Conservation (phyloP, 2,797 vertebrate species). For the Schizopygopsis pylzovi region DNA sequence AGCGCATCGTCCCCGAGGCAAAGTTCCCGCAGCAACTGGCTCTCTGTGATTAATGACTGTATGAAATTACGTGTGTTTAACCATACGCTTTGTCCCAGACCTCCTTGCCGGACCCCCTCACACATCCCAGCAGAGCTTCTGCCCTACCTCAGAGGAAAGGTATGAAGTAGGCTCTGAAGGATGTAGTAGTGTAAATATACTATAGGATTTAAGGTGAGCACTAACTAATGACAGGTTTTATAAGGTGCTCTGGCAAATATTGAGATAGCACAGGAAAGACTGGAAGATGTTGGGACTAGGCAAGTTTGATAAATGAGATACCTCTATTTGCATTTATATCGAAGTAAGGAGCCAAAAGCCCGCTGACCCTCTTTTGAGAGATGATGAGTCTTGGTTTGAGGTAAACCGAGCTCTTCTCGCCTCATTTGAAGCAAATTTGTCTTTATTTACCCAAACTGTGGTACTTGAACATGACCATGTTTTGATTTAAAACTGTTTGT, state of each 20-base stretch:
- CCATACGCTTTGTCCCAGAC: constrained; percentile 3
- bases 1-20: constrained; percentile 61
- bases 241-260: constrained; percentile 43
- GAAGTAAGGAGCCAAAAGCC: constrained; percentile 16
- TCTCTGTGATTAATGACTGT: constrained; percentile 74
- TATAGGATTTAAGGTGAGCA: background rate
- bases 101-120: background rate
- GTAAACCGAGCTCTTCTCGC: constrained; percentile 38
- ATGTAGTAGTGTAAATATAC: constrained; percentile 40
- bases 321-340: constrained; percentile 21
- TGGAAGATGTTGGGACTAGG: constrained; percentile 12
- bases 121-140: constrained; percentile 21
- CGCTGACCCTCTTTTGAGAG: constrained; percentile 33
- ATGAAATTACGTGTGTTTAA: constrained; percentile 62
- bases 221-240: constrained; percentile 27
- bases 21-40: constrained; percentile 42
- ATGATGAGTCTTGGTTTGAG: constrained; percentile 24
- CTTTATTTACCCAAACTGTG: constrained; percentile 40
- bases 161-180: constrained; percentile 29
- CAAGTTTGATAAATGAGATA: constrained; percentile 31
- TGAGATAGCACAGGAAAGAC: constrained; percentile 18
- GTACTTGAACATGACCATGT: constrained; percentile 35
- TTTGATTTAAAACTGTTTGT: constrained; percentile 40
- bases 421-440: constrained; percentile 35
- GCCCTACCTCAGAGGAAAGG: constrained; percentile 34